These are phyloP conservation scores for Malurus cyaneus DNA, from an alignment of 2,113 vertebrate species.

Conservation along the genomic window DNA sequence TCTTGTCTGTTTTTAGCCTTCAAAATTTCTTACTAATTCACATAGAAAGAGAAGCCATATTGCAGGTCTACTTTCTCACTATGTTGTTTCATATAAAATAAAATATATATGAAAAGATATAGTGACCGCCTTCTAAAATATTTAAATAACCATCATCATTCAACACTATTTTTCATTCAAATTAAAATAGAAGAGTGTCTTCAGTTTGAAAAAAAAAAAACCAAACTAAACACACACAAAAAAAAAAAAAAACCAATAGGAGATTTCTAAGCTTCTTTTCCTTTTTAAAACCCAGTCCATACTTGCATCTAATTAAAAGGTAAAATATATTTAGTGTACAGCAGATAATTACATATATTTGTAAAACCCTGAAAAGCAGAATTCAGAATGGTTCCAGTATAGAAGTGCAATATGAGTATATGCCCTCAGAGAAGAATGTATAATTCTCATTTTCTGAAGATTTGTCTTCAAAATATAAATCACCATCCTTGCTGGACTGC, in stretches of 20 bases:
- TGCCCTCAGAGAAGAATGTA: not conserved
- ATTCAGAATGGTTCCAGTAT: not conserved
- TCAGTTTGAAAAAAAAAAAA: not conserved
- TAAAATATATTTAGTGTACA: not conserved
- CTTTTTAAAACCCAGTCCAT: not conserved
- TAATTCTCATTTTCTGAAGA: not conserved
- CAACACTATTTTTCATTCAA: not conserved
- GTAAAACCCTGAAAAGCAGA: not conserved
- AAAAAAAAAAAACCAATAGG: fast-evolving
- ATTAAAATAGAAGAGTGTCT: not conserved
- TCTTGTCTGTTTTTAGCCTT: not conserved
- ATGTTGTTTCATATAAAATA: not conserved
- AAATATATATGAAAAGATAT: not conserved
- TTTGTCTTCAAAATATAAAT: not conserved
- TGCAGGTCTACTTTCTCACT: not conserved
- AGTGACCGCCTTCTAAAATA: not conserved
- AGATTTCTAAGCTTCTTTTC: not conserved
- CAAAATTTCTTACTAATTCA: not conserved
- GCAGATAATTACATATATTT: not conserved
- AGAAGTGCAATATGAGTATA: not conserved
- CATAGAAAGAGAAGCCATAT: not conserved
- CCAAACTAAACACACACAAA: no score
- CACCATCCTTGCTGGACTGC: not conserved
- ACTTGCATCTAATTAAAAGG: not conserved
- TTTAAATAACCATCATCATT: not conserved